Base-by-base conservation (phyloP, 2,113 vertebrate species). In the Thryonomys swinderianus region DNA sequence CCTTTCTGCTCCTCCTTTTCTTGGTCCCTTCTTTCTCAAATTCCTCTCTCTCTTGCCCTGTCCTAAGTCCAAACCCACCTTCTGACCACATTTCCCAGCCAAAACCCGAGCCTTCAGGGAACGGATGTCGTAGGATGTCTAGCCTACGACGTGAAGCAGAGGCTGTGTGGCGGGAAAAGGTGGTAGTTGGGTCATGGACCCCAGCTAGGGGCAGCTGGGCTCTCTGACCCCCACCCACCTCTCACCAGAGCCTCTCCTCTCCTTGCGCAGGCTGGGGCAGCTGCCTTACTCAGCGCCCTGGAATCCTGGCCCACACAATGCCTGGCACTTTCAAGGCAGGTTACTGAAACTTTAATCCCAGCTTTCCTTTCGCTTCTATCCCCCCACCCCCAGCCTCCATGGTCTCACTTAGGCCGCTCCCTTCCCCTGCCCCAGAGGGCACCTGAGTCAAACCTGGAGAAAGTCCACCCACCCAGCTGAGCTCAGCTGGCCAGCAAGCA, bases 271-370 rank as follows among this genome's bases (percentile, higher is more conserved):
- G 40, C 20, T 32, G 27, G 78, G 53, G 57, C 85, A 30, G 53
- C 48, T 27, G 59, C 59, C 94, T 97, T 95, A 97, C 93, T 98
- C 96, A 96, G 91, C 64, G 10, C 76, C 89, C 91, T 88, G 95
- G 95, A 97, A 97, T 96, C 71, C 87, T 42, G 76, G 88, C 80
- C 55, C 45, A 73, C 37, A 91, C 55, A 87, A 67, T 59, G 83
- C 76, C 69, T 79, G 79, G 79, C 90, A 89, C 94, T 98, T 97
- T 97, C 16, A 7, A 97, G 94, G 94, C 96, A 96, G 90, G 91
- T 94, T 95, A 96, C 94, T 96, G 97, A 97, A 97, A 98, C 97
- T 98, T 97, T 96, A 96, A 97, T 97, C 96, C 97, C 82, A 96
- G 90, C 88, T 97, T 95, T 94, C 94, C 93, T 98, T 96, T 96